These are phyloP conservation scores for Synodontis membranacea DNA, from an alignment of 2,113 vertebrate species.

Conservation along the genomic window DNA sequence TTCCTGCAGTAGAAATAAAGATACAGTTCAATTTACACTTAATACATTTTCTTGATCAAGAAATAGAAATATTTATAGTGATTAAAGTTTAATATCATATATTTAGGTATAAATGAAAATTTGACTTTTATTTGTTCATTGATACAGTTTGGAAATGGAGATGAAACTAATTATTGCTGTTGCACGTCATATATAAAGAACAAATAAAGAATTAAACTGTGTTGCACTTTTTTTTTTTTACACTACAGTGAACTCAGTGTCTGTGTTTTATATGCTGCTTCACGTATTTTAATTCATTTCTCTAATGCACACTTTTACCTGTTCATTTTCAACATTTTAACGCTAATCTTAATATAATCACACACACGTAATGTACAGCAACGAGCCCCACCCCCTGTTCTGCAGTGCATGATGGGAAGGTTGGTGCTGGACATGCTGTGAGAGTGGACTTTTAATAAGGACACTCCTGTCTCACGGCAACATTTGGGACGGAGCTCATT, in stretches of 20 bases:
- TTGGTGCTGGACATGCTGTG: neutral
- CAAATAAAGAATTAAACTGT: neutral
- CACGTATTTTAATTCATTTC: neutral
- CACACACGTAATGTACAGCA: neutral
- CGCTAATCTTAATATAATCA: neutral
- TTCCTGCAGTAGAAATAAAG: neutral
- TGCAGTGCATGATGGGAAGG: neutral
- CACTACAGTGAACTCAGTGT: no score
- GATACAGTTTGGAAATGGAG: neutral
- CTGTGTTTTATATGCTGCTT: neutral
- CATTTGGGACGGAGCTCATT: neutral
- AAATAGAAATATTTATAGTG: neutral
- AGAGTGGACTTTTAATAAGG: neutral
- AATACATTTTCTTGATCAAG: neutral
- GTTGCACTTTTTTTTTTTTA: neutral
- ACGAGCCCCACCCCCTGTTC: neutral
- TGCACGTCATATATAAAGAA: no score
- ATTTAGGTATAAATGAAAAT: no score
- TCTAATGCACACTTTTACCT: neutral
- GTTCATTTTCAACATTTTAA: neutral
- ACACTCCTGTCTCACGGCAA: neutral
- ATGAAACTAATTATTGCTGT: no score
- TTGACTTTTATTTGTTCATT: neutral
- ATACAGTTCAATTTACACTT: neutral
- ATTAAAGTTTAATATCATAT: neutral